Percentiles rank a stretch among this genome's conserved stretches.
Evolutionary conservation across 2,888 invertebrate genomes (phyloP).

Genomic region (Plusia festucae): DNA sequence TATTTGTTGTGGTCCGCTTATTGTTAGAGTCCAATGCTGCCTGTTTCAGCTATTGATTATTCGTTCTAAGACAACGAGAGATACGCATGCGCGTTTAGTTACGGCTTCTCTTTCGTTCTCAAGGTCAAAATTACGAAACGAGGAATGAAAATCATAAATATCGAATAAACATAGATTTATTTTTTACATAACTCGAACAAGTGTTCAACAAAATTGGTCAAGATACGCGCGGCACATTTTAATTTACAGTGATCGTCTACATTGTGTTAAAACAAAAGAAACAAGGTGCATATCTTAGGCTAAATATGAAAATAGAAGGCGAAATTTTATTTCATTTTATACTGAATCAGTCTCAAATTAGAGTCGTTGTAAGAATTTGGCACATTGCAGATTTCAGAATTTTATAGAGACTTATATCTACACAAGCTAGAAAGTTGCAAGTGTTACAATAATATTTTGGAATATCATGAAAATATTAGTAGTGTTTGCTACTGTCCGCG

Average conservation of each 20-base stretch:
- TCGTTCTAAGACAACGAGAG: conserved; percentile 53
- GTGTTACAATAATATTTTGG: conserved; percentile 45
- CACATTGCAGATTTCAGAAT: conserved; percentile 63
- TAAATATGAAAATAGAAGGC: conserved; percentile 83
- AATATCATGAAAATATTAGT: conserved; percentile 22
- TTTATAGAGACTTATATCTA: conserved; percentile 52
- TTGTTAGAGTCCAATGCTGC: conserved; percentile 67
- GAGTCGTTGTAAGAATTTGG: conserved; percentile 79
- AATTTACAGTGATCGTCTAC: conserved; percentile 38
- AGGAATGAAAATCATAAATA: conserved; percentile 69
- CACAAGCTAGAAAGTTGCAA: conserved; percentile 49
- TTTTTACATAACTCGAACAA: conserved; percentile 74
- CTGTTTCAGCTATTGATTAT: conserved; percentile 79
- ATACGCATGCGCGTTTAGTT: conserved; percentile 79
- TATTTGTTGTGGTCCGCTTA: conserved; percentile 75
- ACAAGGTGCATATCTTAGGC: conserved; percentile 64
- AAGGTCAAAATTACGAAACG: conserved; percentile 71
- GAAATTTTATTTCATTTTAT: conserved; percentile 81
- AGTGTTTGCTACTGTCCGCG: conserved; percentile 72
- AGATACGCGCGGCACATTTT: conserved; percentile 52
- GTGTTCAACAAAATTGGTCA: conserved; percentile 68
- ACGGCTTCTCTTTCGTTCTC: conserved; percentile 64
- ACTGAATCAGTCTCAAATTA: conserved; percentile 84
- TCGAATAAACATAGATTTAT: conserved; percentile 75
- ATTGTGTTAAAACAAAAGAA: conserved; percentile 59